Conservation (phyloP, 64 coral and sea anemone genomes). For the Actinia tenebrosa region DNA sequence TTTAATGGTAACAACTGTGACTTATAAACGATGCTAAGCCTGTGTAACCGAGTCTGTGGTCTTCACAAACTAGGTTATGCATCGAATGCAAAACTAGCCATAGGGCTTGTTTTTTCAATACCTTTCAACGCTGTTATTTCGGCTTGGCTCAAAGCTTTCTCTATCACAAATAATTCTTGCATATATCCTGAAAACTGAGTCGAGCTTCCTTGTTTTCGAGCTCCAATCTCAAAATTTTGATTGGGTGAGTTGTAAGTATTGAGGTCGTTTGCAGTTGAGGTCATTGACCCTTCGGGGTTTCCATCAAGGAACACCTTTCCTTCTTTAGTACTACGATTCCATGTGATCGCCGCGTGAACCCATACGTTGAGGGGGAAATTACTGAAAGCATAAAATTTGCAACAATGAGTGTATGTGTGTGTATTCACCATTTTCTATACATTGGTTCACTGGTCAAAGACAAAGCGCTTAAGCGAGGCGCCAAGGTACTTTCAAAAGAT, state of each 20-base stretch:
- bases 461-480: too few species aligned
- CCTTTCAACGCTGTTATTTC: background rate
- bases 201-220: background rate
- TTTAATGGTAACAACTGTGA: too few species aligned
- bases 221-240: background rate
- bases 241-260: background rate
- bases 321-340: background rate
- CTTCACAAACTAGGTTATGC: too few species aligned
- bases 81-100: background rate
- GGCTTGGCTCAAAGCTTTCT: background rate
- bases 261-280: background rate
- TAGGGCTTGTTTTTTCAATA: background rate
- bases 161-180: constrained; percentile 5
- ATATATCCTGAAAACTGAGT: background rate
- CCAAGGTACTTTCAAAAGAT: too few species aligned
- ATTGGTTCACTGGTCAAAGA: too few species aligned
- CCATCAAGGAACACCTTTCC: background rate
- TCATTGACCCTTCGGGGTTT: background rate
- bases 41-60: too few species aligned
- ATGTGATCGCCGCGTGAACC: constrained; percentile 5
- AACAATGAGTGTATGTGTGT: too few species aligned
- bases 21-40: too few species aligned
- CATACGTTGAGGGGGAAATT: background rate
- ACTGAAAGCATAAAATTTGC: background rate
- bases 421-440: too few species aligned